Base-by-base conservation (phyloP, 1,140 invertebrate genomes). In the Drosophila lacteicornis region DNA sequence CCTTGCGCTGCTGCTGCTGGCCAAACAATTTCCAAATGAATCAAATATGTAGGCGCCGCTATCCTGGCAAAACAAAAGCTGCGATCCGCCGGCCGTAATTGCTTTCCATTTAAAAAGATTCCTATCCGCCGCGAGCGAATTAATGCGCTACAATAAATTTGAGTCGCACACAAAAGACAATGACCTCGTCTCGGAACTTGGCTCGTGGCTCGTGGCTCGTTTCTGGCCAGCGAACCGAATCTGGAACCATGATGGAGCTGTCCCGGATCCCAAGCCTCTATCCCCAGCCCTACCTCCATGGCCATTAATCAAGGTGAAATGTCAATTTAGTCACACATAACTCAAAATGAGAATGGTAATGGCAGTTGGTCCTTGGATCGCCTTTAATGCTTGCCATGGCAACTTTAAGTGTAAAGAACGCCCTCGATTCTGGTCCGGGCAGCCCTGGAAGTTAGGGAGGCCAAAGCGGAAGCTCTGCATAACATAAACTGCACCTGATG, bases 271-370 rank as follows among this genome's bases (percentile, higher is more conserved):
- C 17, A 15, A 4, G 43, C 33, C 42, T 33, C 15, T 27, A n/a
- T 27, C 27, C 17, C 27, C 5, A 17, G 12, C 50, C 51, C 51
- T 3, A 22, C 12, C 33, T 38, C 51, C 17, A 7, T 22, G 33
- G 17, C 67, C 79, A 86, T 86, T 79, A 79, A 87, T 87, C 82
- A 86, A 82, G 69, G 75, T 79, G 65, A 79, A 71, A 68, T 86
- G 82, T 80, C 82, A 86, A 69, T 87, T 82, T 82, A 57, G 50
- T 43, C 17, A 62, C 58, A 71, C 70, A 79, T 87, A 86, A 76
- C 75, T 82, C 59, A 79, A 68, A 87, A 79, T 77, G 78, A 65
- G 56, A 68, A 53, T 77, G 58, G 57, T 56, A 50, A 59, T 27
- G 51, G 43, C 43, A 36, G 40, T 62, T 50, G 27, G 36, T 46